Base-by-base conservation (phyloP, 1,140 invertebrate genomes). In the Hydropsyche tenuis region DNA sequence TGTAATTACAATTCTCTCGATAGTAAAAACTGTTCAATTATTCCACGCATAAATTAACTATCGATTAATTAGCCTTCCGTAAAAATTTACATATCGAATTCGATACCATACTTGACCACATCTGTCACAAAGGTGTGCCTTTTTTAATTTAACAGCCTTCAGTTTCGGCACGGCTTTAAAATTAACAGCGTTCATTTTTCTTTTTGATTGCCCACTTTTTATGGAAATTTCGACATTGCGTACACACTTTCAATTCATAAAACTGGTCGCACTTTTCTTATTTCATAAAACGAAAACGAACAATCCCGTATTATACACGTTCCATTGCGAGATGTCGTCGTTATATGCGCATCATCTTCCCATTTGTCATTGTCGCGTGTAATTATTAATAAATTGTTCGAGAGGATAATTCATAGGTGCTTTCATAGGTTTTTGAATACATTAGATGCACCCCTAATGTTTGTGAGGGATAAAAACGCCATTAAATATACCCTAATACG, bases 191-290 rank as follows among this genome's bases (percentile, higher is more conserved):
- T 46, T 27, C 65, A 68, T 68, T 68, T 68, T 48, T 68, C 65
- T 46, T 48, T 68, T 68, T 68, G 65, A 68, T 68, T 68, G 45
- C 22, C 65, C 65, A 68, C 65, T 68, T 68, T 68, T 68, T 68
- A 68, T 68, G 65, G 65, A 68, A 68, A 68, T 68, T 60, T 68
- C 65, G 42, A 42, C 20, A n/a, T 16, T 14, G 16, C 65, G 43
- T 48, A 37, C 30, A 37, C 30, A 68, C 48, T 46, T 27, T 48
- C 65, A 23, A 68, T 48, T 68, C 45, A 48, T 25, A 68, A 48
- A 68, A 23, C 16, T 14, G 5, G 25, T 16, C 14, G 16, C 14
- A 1, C 30, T 63, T 63, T 22, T 65, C 23, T 64, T 22, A 1
- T 56, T 56, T 56, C 51, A 11, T n/a, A n/a, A n/a, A n/a, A n/a